A percentile compares a stretch with the other conserved stretches of the same genome.
phyloP scores from a whole-genome alignment of 2,888 invertebrate species.

The Gandaritis pyraliata region DNA sequence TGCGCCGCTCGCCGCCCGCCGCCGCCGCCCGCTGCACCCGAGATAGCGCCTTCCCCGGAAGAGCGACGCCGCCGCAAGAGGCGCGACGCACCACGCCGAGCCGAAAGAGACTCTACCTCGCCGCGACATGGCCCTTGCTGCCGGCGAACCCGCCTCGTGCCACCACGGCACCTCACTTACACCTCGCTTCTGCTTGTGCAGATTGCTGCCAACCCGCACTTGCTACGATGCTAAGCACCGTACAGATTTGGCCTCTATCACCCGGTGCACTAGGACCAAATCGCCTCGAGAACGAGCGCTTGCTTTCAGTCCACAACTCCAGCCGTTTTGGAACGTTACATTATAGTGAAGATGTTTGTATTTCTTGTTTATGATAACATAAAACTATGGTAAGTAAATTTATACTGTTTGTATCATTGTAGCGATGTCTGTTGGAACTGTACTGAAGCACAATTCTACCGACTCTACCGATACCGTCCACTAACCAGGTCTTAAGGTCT shows the following conservation, averaged over 20 bases:
- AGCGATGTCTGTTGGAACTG: constrained; percentile 55
- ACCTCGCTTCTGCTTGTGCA: constrained; percentile 75
- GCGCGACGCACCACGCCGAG: constrained; percentile 44
- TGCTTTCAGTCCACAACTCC: constrained; percentile 60
- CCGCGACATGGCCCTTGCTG: constrained; percentile 46
- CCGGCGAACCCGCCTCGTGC: constrained; percentile 46
- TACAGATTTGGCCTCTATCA: constrained; percentile 72
- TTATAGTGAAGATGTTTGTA: constrained; percentile 77
- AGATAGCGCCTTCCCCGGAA: constrained; percentile 83
- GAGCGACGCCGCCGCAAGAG: constrained; percentile 66
- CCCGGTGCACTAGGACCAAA: constrained; percentile 63
- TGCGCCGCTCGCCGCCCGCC: constrained; percentile 55
- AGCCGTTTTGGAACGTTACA: constrained; percentile 65
- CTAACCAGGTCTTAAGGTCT: background rate
- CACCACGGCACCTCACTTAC: constrained; percentile 66
- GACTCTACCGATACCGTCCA: constrained; percentile 1
- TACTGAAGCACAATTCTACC: constrained; percentile 35
- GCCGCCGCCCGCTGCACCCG: constrained; percentile 70
- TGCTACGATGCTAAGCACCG: constrained; percentile 56
- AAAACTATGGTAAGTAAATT: constrained; percentile 75
- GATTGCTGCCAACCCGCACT: constrained; percentile 73
- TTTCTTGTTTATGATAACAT: constrained; percentile 75
- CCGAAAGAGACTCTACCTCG: constrained; percentile 51
- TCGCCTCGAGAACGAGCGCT: constrained; percentile 52
- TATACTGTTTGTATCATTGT: constrained; percentile 64